A percentile compares a stretch with the other conserved stretches of the same genome.
Evolutionary conservation across 2,113 vertebrate species (phyloP).

Genomic region (Noctilio leporinus): DNA sequence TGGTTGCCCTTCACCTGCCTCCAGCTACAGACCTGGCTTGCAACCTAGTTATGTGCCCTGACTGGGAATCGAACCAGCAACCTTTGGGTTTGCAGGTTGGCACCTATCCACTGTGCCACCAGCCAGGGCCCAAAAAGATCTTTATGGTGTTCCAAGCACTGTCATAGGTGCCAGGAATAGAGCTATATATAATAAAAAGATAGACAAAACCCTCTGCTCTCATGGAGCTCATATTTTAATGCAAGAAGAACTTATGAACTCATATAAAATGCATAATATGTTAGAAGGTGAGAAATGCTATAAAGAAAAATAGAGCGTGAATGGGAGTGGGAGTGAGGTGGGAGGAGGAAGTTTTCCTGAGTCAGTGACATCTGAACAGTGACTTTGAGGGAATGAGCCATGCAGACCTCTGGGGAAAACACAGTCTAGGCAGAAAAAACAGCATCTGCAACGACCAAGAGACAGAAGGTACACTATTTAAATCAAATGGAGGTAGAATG

Average conservation of each 20-base stretch:
- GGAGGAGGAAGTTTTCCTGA: background rate
- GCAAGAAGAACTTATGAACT: background rate
- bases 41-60: no score
- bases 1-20: no score
- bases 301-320: background rate
- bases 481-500: background rate
- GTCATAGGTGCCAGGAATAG: background rate
- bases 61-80: no score
- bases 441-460: background rate
- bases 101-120: no score
- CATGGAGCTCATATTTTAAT: background rate
- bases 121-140: background rate
- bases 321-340: no score
- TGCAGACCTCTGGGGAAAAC: background rate
- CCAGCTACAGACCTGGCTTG: no score
- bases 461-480: background rate
- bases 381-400: background rate
- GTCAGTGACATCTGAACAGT: background rate
- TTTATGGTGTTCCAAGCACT: background rate
- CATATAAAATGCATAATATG: background rate
- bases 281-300: background rate
- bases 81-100: no score
- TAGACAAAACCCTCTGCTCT: background rate
- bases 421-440: background rate
- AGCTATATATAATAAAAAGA: background rate